Conservation (phyloP, 2,888 invertebrate genomes). For the Lepidochrysops patricia region DNA sequence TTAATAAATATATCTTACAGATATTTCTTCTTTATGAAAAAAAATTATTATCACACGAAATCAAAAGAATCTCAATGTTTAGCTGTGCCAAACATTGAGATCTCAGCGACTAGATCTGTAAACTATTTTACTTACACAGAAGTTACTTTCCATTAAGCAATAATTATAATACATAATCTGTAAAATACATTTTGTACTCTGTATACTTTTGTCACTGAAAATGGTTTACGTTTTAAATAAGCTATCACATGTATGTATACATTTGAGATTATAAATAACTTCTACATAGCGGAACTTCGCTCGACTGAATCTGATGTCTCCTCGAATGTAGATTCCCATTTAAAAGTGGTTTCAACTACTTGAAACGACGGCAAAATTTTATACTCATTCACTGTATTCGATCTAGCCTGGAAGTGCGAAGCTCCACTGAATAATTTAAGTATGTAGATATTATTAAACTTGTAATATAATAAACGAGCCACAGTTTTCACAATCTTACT, state of each 20-base stretch:
- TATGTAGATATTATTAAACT: background rate
- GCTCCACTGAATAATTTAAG: background rate
- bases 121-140: conserved; percentile 17
- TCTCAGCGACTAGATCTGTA: conserved; percentile 33
- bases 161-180: conserved; percentile 12
- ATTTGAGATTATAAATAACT: conserved; percentile 18
- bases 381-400: background rate
- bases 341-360: background rate
- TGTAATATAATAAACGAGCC: background rate
- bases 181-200: conserved; percentile 27
- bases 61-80: conserved; percentile 51
- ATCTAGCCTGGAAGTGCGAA: background rate
- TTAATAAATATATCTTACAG: background rate
- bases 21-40: background rate
- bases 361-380: background rate
- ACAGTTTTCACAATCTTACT: background rate
- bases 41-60: background rate
- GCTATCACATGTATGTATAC: conserved; percentile 34
- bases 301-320: background rate
- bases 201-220: conserved; percentile 20
- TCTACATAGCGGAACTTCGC: background rate
- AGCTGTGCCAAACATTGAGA: conserved; percentile 61
- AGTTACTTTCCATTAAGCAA: background rate
- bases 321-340: background rate
- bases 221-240: conserved; percentile 20